phyloP scores from a whole-genome alignment of 2,888 invertebrate genomes.

The Thecophora atra region DNA sequence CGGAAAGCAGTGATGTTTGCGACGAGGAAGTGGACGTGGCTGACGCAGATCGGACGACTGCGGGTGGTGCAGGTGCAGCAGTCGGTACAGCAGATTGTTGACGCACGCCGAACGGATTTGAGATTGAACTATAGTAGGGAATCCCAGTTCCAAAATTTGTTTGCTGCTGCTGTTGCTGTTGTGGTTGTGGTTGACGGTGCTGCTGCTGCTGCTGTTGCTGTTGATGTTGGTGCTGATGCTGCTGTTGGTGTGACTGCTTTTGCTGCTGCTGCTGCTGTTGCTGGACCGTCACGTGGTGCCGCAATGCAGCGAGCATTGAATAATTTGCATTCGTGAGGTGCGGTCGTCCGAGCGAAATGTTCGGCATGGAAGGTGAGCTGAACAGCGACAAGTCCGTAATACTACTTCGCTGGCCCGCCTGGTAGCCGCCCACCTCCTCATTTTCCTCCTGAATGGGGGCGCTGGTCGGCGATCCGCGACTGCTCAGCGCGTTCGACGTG shows the following conservation, averaged over 20 bases:
- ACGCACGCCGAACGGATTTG: slow-evolving; percentile 57
- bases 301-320: slow-evolving; percentile 61
- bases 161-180: slow-evolving; percentile 42
- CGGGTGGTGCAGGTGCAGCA: slow-evolving; percentile 63
- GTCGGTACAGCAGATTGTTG: slow-evolving; percentile 46
- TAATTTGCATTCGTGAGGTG: slow-evolving; percentile 66
- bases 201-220: slow-evolving; percentile 41
- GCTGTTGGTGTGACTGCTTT: slow-evolving; percentile 44
- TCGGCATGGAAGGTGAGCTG: slow-evolving; percentile 96
- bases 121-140: slow-evolving; percentile 59
- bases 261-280: slow-evolving; percentile 43
- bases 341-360: slow-evolving; percentile 91
- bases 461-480: slow-evolving; percentile 73
- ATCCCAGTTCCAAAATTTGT: slow-evolving; percentile 48
- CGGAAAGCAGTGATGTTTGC: slow-evolving; percentile 59
- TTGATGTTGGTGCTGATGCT: slow-evolving; percentile 42
- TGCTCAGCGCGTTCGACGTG: slow-evolving; percentile 65
- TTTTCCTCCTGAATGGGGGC: slow-evolving; percentile 86
- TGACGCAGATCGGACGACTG: slow-evolving; percentile 68
- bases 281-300: slow-evolving; percentile 54
- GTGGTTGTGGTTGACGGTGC: slow-evolving; percentile 44
- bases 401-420: slow-evolving; percentile 73
- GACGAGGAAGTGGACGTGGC: slow-evolving; percentile 61
- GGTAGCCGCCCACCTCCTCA: slow-evolving; percentile 74
- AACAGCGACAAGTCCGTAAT: slow-evolving; percentile 82